Base-by-base conservation (phyloP, 2,113 vertebrate genomes). In the Albula glossodonta region DNA sequence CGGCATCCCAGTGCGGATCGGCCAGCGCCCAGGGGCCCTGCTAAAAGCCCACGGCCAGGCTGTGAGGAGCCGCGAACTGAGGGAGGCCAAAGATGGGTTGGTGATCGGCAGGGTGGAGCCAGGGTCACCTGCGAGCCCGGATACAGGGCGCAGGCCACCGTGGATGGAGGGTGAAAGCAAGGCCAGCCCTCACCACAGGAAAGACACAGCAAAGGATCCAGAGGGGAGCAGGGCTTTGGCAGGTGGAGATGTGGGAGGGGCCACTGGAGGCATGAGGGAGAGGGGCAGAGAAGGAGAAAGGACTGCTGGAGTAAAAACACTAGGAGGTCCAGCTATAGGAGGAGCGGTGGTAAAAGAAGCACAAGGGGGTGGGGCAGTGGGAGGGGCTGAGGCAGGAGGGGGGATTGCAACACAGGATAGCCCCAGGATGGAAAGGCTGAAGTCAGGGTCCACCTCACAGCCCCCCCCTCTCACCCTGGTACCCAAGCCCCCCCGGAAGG, bases 151-250 rank as follows among this genome's bases (percentile, higher is more conserved):
- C 60, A 96, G 96, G 63, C 96, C 97, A 70, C 98, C 98, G 0
- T 98, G 98, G 98, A 97, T 97, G 0, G 97, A 98, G 87, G 97
- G 96, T 12, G 97, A 97, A 90, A 86, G 92, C 87, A 84, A 91
- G 83, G 31, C 17, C n/a, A 56, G 80, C 48, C 81, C 88, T 0
- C 84, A 13, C 5, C 77, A 49, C 91, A 92, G 0, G 90, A 50
- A 8, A 91, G 94, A 93, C 84, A 92, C 87, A 88, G 92, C 84
- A 78, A 89, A 81, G 87, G 93, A 91, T 0, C 90, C 91, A 22
- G 84, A 78, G 86, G 80, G 92, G 93, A 2, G 92, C 15, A 90
- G 86, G 10, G 78, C 86, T 22, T 83, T 90, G 3, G 87, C 91
- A 11, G 93, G 91, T 17, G 84, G 86, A 0, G 90, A 89, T 70